Percentiles rank a stretch among this genome's conserved stretches.
These are phyloP conservation scores for Aphidoletes aphidimyza DNA, from an alignment of 2,888 invertebrate species.

Conservation along the genomic window DNA sequence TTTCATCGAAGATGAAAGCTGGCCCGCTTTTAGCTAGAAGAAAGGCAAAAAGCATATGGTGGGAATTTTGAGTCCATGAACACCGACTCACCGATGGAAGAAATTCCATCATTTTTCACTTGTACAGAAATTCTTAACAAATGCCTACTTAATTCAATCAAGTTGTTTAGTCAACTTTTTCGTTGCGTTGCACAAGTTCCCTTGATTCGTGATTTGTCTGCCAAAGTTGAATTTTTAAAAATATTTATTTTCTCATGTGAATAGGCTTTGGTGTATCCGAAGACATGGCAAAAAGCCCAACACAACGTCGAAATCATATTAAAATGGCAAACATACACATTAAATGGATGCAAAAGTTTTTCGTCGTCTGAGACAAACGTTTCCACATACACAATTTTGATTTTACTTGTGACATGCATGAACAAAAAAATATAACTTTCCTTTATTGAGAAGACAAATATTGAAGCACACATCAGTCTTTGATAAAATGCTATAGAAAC, in stretches of 20 bases:
- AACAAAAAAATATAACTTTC: too few relatives aligned
- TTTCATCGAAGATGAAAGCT: too few relatives aligned
- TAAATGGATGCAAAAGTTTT: constrained; percentile 29
- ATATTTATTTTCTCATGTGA: not conserved
- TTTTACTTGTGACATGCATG: too few relatives aligned
- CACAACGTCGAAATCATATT: not conserved
- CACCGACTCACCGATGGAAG: too few relatives aligned
- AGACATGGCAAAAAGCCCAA: not conserved
- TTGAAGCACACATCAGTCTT: not conserved
- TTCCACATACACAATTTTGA: not conserved
- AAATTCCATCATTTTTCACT: not conserved
- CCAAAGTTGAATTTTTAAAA: not conserved
- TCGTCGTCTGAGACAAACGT: constrained; percentile 9
- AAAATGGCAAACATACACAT: not conserved
- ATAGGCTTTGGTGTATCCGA: not conserved
- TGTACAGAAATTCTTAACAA: not conserved
- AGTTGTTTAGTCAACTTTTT: not conserved
- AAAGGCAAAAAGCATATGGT: too few relatives aligned
- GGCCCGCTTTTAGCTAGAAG: too few relatives aligned
- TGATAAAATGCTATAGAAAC: not conserved
- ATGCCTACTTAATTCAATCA: not conserved
- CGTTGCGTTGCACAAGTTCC: not conserved
- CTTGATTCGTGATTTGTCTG: not conserved
- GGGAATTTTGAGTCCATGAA: too few relatives aligned
- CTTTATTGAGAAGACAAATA: not conserved